A percentile compares a stretch with the other conserved stretches of the same genome.
Conservation (phyloP, 2,113 vertebrate genomes). For the Hippolais icterina region DNA sequence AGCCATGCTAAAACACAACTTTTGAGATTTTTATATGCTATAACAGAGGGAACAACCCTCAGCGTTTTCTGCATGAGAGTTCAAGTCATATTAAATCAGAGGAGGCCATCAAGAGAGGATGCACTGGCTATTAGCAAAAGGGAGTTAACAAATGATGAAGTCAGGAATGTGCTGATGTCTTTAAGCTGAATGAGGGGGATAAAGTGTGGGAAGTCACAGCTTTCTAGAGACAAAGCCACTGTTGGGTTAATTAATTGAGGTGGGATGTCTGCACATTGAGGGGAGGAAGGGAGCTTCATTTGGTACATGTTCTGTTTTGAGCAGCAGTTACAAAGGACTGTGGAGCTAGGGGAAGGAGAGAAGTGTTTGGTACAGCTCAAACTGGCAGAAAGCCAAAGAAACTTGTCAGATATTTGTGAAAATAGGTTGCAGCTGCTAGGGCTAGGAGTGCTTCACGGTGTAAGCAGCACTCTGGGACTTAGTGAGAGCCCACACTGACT, state of each 20-base stretch:
- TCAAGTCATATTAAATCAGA: constrained; percentile 60
- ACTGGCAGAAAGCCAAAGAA: constrained; percentile 70
- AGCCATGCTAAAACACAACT: background rate
- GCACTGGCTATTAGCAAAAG: constrained; percentile 70
- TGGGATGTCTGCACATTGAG: constrained; percentile 55
- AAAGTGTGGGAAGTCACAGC: constrained; percentile 77
- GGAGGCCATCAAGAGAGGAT: constrained; percentile 65
- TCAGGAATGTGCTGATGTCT: constrained; percentile 85
- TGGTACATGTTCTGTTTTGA: constrained; percentile 27
- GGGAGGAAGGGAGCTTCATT: constrained; percentile 60
- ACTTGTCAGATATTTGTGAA: constrained; percentile 81
- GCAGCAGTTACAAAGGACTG: constrained; percentile 62
- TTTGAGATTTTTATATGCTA: background rate
- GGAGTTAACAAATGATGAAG: constrained; percentile 82
- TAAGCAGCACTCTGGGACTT: constrained; percentile 14
- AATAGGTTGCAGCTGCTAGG: constrained; percentile 80
- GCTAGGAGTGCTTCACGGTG: background rate
- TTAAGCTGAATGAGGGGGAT: constrained; percentile 60
- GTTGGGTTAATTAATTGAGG: constrained; percentile 77
- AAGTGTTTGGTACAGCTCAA: constrained; percentile 63
- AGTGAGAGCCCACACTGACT: background rate
- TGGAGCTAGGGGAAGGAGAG: constrained; percentile 54
- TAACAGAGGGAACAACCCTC: background rate
- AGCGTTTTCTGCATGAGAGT: background rate
- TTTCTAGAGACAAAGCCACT: constrained; percentile 54